Percentiles rank a stretch among this genome's conserved stretches.
phyloP scores from a whole-genome alignment of 2,113 vertebrate species.

The Zapus hudsonius region DNA sequence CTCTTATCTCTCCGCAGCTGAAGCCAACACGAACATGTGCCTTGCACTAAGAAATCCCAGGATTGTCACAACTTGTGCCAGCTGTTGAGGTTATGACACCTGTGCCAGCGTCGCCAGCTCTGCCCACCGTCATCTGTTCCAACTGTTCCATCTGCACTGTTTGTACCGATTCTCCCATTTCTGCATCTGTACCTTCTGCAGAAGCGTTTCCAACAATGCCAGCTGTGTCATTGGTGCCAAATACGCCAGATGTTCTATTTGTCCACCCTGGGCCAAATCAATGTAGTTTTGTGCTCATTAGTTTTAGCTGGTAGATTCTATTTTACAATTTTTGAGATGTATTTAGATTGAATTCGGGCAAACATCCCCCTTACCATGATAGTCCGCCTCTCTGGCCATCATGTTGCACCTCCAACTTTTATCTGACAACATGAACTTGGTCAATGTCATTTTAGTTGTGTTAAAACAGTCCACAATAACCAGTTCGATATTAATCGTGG shows the following conservation, averaged over 20 bases:
- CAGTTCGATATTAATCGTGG: conserved; percentile 55
- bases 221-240: conserved; percentile 96
- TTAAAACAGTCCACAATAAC: conserved; percentile 2
- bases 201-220: conserved; percentile 96
- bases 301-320: conserved; percentile 95
- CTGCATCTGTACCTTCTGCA: conserved; percentile 99
- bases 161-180: conserved; percentile 95
- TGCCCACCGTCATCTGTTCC: conserved; percentile 99
- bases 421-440: conserved; percentile 29
- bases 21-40: conserved; percentile 99
- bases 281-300: conserved; percentile 97
- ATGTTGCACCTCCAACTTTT: conserved; percentile 79
- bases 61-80: conserved; percentile 99
- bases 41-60: conserved; percentile 99
- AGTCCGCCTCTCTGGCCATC: conserved; percentile 78
- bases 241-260: conserved; percentile 99
- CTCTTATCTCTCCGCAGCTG: conserved; percentile 93
- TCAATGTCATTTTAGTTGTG: conserved; percentile 75
- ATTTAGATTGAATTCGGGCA: conserved; percentile 86
- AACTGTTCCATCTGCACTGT: conserved; percentile 97
- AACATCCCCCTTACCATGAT: conserved; percentile 81
- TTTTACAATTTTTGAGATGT: conserved; percentile 89
- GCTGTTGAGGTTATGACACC: conserved; percentile 99
- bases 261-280: conserved; percentile 98
- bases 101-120: conserved; percentile 96